Percentiles rank a stretch among this genome's conserved stretches.
These are phyloP conservation scores for Yponomeuta malinellus DNA, from an alignment of 2,888 invertebrate genomes.

Conservation along the genomic window DNA sequence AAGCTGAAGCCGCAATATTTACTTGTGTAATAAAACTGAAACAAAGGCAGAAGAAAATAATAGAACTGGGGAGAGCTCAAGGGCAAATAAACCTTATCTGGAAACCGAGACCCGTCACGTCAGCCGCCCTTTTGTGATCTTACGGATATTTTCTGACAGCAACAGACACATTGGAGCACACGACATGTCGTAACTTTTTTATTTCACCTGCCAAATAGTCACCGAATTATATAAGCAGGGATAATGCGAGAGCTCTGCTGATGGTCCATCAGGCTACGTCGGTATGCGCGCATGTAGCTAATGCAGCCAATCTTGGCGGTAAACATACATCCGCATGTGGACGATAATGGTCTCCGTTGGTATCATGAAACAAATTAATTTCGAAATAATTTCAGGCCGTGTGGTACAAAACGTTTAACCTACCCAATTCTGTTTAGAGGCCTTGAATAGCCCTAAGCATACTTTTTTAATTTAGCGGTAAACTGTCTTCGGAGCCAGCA, in stretches of 20 bases:
- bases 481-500: slow-evolving; percentile 20
- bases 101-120: not conserved
- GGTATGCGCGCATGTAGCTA: too few relatives aligned
- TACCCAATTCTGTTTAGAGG: not conserved
- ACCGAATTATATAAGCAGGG: not conserved
- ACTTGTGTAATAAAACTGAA: not conserved
- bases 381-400: too few relatives aligned
- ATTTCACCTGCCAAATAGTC: not conserved
- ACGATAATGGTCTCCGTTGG: too few relatives aligned
- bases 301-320: too few relatives aligned
- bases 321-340: too few relatives aligned
- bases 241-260: not conserved
- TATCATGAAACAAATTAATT: too few relatives aligned
- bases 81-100: slow-evolving; percentile 34
- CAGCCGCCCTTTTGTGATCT: slow-evolving; percentile 1
- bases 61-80: slow-evolving; percentile 1
- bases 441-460: not conserved
- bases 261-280: too few relatives aligned
- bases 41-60: not conserved
- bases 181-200: not conserved
- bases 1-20: not conserved
- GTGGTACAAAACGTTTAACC: too few relatives aligned
- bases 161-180: not conserved
- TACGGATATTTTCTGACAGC: not conserved
- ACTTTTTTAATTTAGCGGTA: slow-evolving; percentile 5